phyloP scores from a whole-genome alignment of 2,113 vertebrate genomes.

The Eulemur macaco region DNA sequence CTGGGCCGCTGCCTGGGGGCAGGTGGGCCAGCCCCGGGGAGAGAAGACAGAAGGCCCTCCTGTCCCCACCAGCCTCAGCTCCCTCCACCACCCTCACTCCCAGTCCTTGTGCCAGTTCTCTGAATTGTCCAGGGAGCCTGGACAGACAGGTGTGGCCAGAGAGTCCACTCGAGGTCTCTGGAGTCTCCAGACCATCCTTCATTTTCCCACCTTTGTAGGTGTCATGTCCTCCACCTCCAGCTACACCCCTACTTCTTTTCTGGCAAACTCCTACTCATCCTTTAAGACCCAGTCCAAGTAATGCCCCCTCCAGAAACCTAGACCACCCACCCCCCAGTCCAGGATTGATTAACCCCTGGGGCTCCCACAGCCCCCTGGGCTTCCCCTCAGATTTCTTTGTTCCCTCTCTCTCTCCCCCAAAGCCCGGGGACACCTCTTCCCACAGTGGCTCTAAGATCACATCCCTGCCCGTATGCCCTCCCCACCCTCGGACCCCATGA shows the following conservation, averaged over 20 bases:
- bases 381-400: not conserved
- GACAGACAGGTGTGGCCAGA: not conserved
- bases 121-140: not conserved
- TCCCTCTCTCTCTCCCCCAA: not conserved
- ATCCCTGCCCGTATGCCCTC: not conserved
- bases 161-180: not conserved
- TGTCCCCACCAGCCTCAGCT: not conserved
- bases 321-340: not conserved
- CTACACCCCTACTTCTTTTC: not conserved
- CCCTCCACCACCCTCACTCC: not conserved
- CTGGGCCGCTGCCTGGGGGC: not conserved
- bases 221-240: not conserved
- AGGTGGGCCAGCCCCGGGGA: not conserved
- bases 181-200: not conserved
- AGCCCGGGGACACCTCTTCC: not conserved
- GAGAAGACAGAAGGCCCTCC: not conserved
- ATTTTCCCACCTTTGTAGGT: not conserved
- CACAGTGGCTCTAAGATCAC: not conserved
- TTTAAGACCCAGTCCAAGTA: not conserved
- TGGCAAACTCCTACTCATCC: not conserved
- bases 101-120: not conserved
- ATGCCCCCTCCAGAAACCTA: not conserved
- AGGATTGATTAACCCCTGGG: not conserved
- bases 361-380: not conserved
- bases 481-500: not conserved